These are phyloP conservation scores for Elegia similella DNA, from an alignment of 2,888 invertebrate species.

Conservation along the genomic window DNA sequence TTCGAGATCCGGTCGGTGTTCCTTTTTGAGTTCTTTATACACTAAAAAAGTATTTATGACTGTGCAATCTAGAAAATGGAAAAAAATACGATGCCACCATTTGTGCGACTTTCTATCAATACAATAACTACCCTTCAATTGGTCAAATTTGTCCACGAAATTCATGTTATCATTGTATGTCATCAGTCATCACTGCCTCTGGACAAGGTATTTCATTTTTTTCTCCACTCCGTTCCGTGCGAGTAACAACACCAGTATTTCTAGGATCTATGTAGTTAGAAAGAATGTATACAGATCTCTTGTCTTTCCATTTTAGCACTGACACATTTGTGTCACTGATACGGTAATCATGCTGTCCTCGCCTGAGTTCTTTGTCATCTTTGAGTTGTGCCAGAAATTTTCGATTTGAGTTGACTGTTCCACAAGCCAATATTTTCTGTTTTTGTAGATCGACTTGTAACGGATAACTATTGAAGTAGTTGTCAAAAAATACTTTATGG, in stretches of 20 bases:
- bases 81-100: neutral
- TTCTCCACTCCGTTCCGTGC: constrained; percentile 9
- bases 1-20: neutral
- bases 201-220: constrained; percentile 8
- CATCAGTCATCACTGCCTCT: constrained; percentile 4
- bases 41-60: neutral
- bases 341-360: constrained; percentile 16
- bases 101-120: no score
- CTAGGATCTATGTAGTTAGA: constrained; percentile 12
- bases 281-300: constrained; percentile 4
- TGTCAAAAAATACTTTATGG: constrained; percentile 22
- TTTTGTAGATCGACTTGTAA: constrained; percentile 21
- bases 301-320: constrained; percentile 1
- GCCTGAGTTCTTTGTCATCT: constrained; percentile 14
- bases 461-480: constrained; percentile 22
- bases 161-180: constrained; percentile 10
- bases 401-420: constrained; percentile 19
- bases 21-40: neutral
- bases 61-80: constrained; percentile 2
- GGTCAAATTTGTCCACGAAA: neutral
- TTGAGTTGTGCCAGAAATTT: neutral
- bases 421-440: constrained; percentile 19
- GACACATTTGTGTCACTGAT: constrained; percentile 2
- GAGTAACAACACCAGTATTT: constrained; percentile 3
- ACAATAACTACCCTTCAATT: neutral